Percentiles rank a stretch among this genome's conserved stretches.
Evolutionary conservation across 1,140 invertebrate genomes (phyloP).

Genomic region (Diploscapter pachys): DNA sequence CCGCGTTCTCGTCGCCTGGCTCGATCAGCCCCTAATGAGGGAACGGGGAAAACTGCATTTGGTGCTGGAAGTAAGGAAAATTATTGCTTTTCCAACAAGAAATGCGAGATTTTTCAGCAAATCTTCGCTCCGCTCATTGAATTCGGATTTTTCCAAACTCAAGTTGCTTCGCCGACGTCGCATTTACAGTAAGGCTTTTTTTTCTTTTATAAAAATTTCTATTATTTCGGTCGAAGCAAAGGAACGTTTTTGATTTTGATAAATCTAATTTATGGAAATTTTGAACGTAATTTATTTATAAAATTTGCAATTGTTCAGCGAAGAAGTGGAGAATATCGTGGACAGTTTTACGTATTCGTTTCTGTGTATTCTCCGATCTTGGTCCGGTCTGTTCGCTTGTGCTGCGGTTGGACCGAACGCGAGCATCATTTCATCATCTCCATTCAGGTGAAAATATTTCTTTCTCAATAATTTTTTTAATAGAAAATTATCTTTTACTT

Average conservation of each 20-base stretch:
- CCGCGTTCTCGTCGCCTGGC: constrained; percentile 34
- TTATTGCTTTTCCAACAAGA: background rate
- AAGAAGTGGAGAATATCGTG: constrained; percentile 18
- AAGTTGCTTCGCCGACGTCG: background rate
- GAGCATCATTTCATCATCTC: constrained; percentile 25
- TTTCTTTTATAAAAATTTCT: no score
- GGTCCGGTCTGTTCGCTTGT: constrained; percentile 33
- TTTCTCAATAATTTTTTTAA: no score
- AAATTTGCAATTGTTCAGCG: background rate
- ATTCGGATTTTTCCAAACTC: constrained; percentile 36
- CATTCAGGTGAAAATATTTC: constrained; percentile 8
- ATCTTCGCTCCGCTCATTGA: constrained; percentile 39
- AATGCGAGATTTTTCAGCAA: constrained; percentile 8
- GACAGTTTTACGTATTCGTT: constrained; percentile 27
- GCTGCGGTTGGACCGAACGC: constrained; percentile 28
- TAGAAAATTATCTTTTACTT: background rate
- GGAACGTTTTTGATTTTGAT: no score
- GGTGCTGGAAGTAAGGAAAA: constrained; percentile 23
- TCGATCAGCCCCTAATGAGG: constrained; percentile 30
- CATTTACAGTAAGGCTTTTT: no score
- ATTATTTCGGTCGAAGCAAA: no score
- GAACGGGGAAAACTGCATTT: constrained; percentile 31
- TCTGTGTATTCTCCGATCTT: constrained; percentile 22
- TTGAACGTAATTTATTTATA: no score
- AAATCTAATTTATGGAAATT: no score